Conservation (phyloP, 2,113 vertebrate genomes). For the Uria lomvia region DNA sequence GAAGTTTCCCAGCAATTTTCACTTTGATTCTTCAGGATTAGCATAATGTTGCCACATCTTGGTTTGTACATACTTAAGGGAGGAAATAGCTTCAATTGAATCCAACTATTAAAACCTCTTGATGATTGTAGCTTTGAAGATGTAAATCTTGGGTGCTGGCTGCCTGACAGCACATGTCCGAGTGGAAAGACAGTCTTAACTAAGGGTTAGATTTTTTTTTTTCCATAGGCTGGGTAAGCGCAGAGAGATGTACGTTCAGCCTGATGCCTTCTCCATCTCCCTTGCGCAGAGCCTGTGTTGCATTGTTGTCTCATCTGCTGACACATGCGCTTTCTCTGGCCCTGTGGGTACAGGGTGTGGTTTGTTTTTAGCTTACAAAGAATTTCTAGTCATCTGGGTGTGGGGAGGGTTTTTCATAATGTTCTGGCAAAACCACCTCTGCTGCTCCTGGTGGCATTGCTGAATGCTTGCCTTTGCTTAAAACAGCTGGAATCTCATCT, state of each 20-base stretch:
- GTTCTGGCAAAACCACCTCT: neutral
- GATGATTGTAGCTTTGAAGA: neutral
- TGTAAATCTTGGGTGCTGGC: neutral
- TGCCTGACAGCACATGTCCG: neutral
- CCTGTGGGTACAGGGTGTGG: constrained; percentile 35
- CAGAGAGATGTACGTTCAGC: neutral
- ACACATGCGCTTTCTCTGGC: neutral
- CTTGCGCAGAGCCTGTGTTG: neutral
- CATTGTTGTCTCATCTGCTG: neutral
- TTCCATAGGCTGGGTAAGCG: neutral
- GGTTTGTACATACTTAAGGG: neutral
- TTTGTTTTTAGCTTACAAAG: constrained; percentile 41
- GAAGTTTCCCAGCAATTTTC: constrained; percentile 19
- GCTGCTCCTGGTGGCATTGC: neutral
- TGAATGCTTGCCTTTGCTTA: neutral
- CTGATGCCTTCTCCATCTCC: neutral
- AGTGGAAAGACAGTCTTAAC: neutral
- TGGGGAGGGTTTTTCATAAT: constrained; percentile 12
- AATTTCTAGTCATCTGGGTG: constrained; percentile 16
- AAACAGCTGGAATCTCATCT: neutral
- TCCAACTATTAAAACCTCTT: neutral
- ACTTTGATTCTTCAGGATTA: constrained; percentile 40
- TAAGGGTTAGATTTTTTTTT: neutral
- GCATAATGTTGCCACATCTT: constrained; percentile 27
- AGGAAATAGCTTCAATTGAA: constrained; percentile 21